Percentiles rank a stretch among this genome's conserved stretches.
phyloP scores from a whole-genome alignment of 1,140 invertebrate genomes.

The Hyphantria cunea region DNA sequence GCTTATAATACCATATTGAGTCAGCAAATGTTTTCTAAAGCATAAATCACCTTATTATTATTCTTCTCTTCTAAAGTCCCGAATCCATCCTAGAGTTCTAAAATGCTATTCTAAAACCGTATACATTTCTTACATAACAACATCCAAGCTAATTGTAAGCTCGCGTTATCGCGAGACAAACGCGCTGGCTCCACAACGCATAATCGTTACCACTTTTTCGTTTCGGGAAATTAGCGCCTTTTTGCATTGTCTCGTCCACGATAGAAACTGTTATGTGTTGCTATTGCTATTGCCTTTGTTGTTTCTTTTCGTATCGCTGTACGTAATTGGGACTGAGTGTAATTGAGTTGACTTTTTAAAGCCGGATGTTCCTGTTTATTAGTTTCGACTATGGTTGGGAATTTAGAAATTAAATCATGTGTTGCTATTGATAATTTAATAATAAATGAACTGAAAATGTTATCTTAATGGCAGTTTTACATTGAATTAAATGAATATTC shows the following conservation, averaged over 20 bases:
- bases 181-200: conserved; percentile 73
- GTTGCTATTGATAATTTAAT: too few relatives aligned
- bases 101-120: neutral
- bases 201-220: conserved; percentile 80
- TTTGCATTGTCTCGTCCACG: conserved; percentile 71
- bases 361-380: neutral
- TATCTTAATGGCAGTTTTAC: too few relatives aligned
- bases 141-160: conserved; percentile 77
- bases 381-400: neutral
- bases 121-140: conserved; percentile 44
- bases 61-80: too few relatives aligned
- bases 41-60: too few relatives aligned
- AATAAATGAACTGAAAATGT: too few relatives aligned
- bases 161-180: conserved; percentile 79
- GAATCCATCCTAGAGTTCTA: too few relatives aligned
- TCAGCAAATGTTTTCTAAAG: too few relatives aligned
- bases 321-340: conserved; percentile 29
- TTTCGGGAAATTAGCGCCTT: conserved; percentile 79
- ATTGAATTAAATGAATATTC: too few relatives aligned
- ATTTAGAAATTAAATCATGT: too few relatives aligned
- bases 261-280: conserved; percentile 45
- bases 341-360: conserved; percentile 25
- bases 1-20: too few relatives aligned
- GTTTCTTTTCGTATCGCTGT: conserved; percentile 25
- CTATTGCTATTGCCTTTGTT: conserved; percentile 49